A percentile compares a stretch with the other conserved stretches of the same genome.
Evolutionary conservation across 2,888 invertebrate species (phyloP).

Genomic region (Cotesia congregata): DNA sequence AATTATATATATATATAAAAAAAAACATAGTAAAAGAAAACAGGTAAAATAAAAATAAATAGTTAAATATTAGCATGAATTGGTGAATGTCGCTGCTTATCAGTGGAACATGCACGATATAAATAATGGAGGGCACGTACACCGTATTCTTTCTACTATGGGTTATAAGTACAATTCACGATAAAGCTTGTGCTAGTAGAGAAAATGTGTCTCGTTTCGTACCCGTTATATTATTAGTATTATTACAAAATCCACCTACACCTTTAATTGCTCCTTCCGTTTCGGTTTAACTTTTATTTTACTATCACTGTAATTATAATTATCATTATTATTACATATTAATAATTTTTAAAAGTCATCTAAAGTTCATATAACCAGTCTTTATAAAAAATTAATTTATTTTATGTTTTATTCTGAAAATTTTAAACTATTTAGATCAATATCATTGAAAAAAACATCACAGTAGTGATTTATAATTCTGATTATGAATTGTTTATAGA

Average conservation of each 20-base stretch:
- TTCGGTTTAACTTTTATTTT: background rate
- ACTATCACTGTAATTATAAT: too few species aligned
- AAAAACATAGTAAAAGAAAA: background rate
- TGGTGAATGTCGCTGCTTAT: constrained; percentile 31
- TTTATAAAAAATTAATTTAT: too few species aligned
- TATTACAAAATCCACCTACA: constrained; percentile 1
- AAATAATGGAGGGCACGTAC: constrained; percentile 39
- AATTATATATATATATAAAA: background rate
- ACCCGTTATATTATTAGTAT: constrained; percentile 10
- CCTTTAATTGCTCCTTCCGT: constrained; percentile 8
- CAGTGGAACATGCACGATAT: constrained; percentile 25
- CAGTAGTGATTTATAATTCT: too few species aligned
- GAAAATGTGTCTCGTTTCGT: constrained; percentile 26
- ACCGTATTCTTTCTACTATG: constrained; percentile 30
- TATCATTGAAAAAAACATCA: too few species aligned
- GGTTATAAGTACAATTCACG: constrained; percentile 23
- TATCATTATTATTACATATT: too few species aligned
- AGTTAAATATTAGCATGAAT: constrained; percentile 30
- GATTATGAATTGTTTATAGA: too few species aligned
- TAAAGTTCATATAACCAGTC: too few species aligned
- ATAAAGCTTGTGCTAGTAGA: constrained; percentile 27
- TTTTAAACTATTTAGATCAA: too few species aligned
- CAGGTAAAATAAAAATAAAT: constrained; percentile 3
- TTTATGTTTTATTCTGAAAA: too few species aligned
- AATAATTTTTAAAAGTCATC: too few species aligned